A percentile compares a stretch with the other conserved stretches of the same genome.
phyloP scores from a whole-genome alignment of 2,888 invertebrate species.

The Eristalis tenax region DNA sequence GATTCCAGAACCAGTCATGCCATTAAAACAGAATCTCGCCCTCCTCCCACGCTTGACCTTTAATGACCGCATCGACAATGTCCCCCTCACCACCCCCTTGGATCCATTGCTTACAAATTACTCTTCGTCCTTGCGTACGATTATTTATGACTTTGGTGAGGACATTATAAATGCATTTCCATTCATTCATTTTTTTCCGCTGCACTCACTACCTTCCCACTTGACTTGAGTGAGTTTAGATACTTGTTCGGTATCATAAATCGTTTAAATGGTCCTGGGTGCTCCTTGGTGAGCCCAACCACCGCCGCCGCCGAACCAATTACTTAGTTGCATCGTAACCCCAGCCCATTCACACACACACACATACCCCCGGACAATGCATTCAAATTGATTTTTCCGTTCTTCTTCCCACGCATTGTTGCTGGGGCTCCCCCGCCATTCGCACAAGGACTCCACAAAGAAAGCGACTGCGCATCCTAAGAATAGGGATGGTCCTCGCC shows the following conservation, averaged over 20 bases:
- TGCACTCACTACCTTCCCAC: neutral
- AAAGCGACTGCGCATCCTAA: conserved; percentile 79
- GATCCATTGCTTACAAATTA: neutral
- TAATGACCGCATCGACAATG: neutral
- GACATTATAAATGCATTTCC: conserved; percentile 41
- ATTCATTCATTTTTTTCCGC: neutral
- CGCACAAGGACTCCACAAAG: conserved; percentile 43
- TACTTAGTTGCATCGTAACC: conserved; percentile 47
- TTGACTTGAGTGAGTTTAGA: conserved; percentile 11
- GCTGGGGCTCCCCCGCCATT: conserved; percentile 23
- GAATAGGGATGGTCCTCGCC: conserved; percentile 75
- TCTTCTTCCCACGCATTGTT: conserved; percentile 36
- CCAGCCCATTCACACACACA: neutral
- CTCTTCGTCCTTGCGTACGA: neutral
- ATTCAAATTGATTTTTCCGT: conserved; percentile 52
- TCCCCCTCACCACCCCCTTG: neutral
- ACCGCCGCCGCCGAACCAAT: conserved; percentile 10
- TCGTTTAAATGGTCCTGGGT: conserved; percentile 26
- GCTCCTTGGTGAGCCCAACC: no score
- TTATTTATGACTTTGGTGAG: conserved; percentile 31
- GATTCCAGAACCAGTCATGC: neutral
- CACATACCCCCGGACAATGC: neutral
- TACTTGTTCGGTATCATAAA: conserved; percentile 13
- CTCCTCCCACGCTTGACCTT: neutral
- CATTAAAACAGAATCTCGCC: neutral